Conservation (phyloP, 1,140 invertebrate genomes). For the Tetraneura akinire region DNA sequence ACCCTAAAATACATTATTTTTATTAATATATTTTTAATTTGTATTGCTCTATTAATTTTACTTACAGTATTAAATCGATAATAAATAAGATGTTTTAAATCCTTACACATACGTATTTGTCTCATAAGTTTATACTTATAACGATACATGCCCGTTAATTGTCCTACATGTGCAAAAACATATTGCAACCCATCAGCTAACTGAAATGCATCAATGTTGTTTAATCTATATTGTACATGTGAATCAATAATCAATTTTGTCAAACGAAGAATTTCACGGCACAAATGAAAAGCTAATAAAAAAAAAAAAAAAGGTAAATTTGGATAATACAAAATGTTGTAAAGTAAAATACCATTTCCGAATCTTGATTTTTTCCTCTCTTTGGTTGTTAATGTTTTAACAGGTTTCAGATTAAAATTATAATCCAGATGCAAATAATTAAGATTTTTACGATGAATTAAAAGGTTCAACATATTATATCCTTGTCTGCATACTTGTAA, state of each 20-base stretch:
- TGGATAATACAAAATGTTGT: background rate
- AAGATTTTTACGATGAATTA: conserved; percentile 99
- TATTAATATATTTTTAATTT: background rate
- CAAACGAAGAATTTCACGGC: conserved; percentile 94
- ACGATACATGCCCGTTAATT: conserved; percentile 99
- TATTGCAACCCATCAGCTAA: conserved; percentile 98
- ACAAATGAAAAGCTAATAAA: conserved; percentile 91
- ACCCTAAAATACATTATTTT: conserved; percentile 67
- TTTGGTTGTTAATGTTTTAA: conserved; percentile 98
- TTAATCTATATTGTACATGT: conserved; percentile 97
- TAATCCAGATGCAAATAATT: conserved; percentile 99
- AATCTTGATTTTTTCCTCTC: conserved; percentile 99
- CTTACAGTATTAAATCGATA: conserved; percentile 98
- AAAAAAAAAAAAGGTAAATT: conserved; percentile 41
- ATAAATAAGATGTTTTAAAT: conserved; percentile 98
- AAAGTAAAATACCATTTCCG: conserved; percentile 80
- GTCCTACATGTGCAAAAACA: conserved; percentile 98
- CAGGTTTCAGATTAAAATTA: conserved; percentile 99
- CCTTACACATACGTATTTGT: conserved; percentile 99
- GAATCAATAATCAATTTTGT: conserved; percentile 99
- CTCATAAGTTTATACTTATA: conserved; percentile 99
- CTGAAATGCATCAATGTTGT: conserved; percentile 99
- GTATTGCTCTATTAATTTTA: conserved; percentile 50
- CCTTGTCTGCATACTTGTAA: conserved; percentile 97
- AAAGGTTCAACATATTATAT: conserved; percentile 98